A percentile compares a stretch with the other conserved stretches of the same genome.
phyloP scores from a whole-genome alignment of 2,797 vertebrate genomes.

The Gastrophryne carolinensis region DNA sequence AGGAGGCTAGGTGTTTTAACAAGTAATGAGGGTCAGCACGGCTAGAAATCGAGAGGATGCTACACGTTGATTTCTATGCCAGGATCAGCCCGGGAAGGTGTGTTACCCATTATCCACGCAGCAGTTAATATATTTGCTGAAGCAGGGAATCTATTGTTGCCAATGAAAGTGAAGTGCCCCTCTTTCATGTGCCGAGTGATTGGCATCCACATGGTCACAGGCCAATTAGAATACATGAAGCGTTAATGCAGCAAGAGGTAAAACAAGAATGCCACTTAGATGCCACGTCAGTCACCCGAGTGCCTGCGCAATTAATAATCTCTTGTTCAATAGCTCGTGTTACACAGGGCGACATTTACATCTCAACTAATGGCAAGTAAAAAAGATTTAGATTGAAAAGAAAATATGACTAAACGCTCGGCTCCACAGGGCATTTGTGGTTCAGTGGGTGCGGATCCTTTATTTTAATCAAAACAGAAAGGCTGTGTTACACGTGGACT shows the following conservation, averaged over 20 bases:
- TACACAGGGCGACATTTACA: constrained; percentile 7
- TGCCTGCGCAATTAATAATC: background rate
- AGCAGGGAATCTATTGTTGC: no score
- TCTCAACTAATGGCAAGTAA: background rate
- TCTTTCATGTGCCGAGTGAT: constrained; percentile 10
- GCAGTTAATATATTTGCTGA: no score
- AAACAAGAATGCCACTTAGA: constrained; percentile 7
- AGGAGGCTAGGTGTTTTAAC: no score
- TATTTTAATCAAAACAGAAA: no score
- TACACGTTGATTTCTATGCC: no score
- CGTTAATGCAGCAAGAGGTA: background rate
- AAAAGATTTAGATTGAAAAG: background rate
- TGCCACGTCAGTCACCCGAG: constrained; percentile 1
- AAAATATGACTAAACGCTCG: background rate
- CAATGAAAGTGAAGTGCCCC: background rate
- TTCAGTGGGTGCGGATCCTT: no score
- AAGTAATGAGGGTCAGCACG: no score
- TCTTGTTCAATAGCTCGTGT: background rate
- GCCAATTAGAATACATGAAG: constrained; percentile 16
- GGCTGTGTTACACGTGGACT: no score
- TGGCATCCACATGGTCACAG: background rate
- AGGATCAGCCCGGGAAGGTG: background rate
- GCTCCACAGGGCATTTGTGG: background rate
- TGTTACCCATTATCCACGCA: background rate
- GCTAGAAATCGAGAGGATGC: no score